Percentiles rank a stretch among this genome's conserved stretches.
phyloP scores from a whole-genome alignment of 2,113 vertebrate species.

The Psittacus erithacus region DNA sequence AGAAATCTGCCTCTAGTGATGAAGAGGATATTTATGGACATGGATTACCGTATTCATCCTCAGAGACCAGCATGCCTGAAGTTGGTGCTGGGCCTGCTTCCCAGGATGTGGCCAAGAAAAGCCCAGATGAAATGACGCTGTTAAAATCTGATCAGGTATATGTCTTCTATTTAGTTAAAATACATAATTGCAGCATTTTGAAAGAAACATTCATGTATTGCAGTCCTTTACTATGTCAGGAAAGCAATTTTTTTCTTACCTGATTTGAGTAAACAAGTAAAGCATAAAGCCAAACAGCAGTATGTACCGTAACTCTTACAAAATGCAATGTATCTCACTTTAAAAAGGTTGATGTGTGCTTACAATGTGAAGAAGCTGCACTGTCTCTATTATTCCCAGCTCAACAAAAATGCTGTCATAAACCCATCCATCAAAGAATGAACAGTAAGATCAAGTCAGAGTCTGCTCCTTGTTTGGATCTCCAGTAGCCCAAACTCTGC shows the following conservation, averaged over 20 bases:
- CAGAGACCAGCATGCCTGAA: conserved; percentile 73
- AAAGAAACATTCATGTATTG: neutral
- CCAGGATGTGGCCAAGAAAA: conserved; percentile 69
- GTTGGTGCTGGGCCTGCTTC: conserved; percentile 16
- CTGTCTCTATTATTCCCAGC: neutral
- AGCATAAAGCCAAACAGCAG: neutral
- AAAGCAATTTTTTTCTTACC: neutral
- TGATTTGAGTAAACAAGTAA: neutral
- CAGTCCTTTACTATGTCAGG: neutral
- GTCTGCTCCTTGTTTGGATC: neutral
- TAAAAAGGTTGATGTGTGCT: neutral
- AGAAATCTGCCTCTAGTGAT: conserved; percentile 84
- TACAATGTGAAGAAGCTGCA: neutral
- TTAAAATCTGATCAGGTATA: conserved; percentile 86
- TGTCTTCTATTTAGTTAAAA: neutral
- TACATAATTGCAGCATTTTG: neutral
- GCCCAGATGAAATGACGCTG: conserved; percentile 66
- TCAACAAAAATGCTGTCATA: neutral
- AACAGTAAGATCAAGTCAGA: neutral
- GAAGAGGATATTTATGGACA: conserved; percentile 94
- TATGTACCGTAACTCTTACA: neutral
- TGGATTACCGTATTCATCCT: conserved; percentile 74
- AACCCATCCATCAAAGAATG: neutral
- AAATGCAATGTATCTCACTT: neutral
- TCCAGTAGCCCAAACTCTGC: neutral